These are phyloP conservation scores for Psix sp. DNA, from an alignment of 1,140 invertebrate genomes.

Conservation along the genomic window DNA sequence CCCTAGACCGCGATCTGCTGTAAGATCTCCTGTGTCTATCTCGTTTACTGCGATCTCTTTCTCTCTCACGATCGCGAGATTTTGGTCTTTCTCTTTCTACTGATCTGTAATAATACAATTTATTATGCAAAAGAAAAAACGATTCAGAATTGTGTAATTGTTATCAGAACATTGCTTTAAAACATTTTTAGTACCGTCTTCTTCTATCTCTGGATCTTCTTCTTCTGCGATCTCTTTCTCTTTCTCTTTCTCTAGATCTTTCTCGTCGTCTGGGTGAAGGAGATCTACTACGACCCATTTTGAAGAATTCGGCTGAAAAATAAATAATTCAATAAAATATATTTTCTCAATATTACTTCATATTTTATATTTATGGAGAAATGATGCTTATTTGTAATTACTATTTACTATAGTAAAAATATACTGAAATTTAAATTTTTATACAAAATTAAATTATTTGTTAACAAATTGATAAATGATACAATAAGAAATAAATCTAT, in stretches of 20 bases:
- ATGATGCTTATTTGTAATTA: no score
- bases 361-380: no score
- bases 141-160: no score
- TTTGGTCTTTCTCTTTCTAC: constrained; percentile 71
- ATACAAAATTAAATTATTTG: no score
- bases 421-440: no score
- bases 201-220: constrained; percentile 78
- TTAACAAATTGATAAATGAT: no score
- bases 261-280: constrained; percentile 76
- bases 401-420: no score
- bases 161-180: no score
- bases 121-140: not conserved
- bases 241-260: constrained; percentile 76
- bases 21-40: constrained; percentile 77
- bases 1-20: constrained; percentile 76
- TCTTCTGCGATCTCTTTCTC: constrained; percentile 77
- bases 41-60: constrained; percentile 70
- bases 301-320: not conserved
- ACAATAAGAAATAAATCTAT: no score
- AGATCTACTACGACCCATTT: constrained; percentile 74
- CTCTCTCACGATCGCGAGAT: constrained; percentile 75
- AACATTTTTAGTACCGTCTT: constrained; percentile 63
- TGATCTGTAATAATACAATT: constrained; percentile 60
- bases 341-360: no score
- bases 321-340: no score